These are phyloP conservation scores for Pseudococcus viburni DNA, from an alignment of 2,888 invertebrate species.

Conservation along the genomic window DNA sequence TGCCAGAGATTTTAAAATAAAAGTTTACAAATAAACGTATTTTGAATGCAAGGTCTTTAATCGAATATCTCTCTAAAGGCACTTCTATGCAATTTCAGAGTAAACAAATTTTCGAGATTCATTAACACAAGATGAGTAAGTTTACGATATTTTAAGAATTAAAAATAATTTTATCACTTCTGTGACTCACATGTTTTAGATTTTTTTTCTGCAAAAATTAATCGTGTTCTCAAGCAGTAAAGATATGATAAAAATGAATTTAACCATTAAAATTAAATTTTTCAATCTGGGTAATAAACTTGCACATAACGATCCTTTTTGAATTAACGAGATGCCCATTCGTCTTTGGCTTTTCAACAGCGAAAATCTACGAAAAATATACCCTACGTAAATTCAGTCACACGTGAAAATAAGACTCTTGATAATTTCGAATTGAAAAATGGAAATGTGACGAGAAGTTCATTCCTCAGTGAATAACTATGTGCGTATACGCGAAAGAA, in stretches of 20 bases:
- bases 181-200: neutral
- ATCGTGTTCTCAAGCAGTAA: neutral
- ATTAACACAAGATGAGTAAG: neutral
- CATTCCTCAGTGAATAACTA: conserved; percentile 5
- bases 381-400: neutral
- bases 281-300: neutral
- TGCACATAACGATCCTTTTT: neutral
- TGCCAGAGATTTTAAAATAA: too few species aligned
- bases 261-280: neutral
- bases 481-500: neutral
- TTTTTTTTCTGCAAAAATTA: neutral
- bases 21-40: too few species aligned
- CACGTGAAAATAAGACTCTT: conserved; percentile 1
- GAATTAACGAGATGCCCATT: neutral
- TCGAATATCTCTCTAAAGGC: neutral
- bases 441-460: conserved; percentile 24
- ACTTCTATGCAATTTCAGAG: neutral
- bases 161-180: neutral
- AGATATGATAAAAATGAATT: neutral
- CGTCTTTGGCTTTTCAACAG: neutral
- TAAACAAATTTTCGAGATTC: neutral
- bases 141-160: neutral
- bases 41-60: too few species aligned
- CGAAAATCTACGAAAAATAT: neutral
- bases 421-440: conserved; percentile 32